These are phyloP conservation scores for Anguilla obscura DNA, from an alignment of 2,797 vertebrate genomes.

Conservation along the genomic window DNA sequence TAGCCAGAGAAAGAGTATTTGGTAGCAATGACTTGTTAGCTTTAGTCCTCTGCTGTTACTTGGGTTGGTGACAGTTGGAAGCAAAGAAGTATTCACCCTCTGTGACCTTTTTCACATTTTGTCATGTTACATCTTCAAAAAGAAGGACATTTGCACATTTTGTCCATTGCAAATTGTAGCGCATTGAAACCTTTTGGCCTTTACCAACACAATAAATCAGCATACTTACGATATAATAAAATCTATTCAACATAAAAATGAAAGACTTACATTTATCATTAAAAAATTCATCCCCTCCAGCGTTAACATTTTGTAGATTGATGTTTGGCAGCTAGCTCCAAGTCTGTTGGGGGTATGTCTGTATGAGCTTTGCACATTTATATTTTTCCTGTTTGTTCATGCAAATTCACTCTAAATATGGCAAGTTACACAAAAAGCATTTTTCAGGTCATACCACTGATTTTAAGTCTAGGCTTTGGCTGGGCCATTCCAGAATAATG, in stretches of 20 bases:
- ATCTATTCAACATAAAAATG: not conserved
- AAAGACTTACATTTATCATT: not conserved
- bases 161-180: not conserved
- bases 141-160: not conserved
- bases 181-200: not conserved
- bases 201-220: not conserved
- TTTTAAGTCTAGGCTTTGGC: conserved; percentile 9
- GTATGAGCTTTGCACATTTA: not conserved
- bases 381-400: not conserved
- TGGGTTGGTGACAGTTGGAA: not conserved
- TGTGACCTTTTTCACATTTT: not conserved
- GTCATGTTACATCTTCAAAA: not conserved
- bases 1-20: not conserved
- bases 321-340: not conserved
- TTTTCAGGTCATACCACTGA: not conserved
- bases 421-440: not conserved
- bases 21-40: not conserved
- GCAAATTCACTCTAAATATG: not conserved
- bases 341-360: conserved; percentile 1
- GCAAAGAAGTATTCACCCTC: not conserved
- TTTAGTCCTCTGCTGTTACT: not conserved
- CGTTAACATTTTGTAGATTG: not conserved
- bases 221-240: not conserved
- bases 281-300: not conserved
- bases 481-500: not conserved